These are phyloP conservation scores for Sebastes glaucus DNA, from an alignment of 2,797 vertebrate species.

Conservation along the genomic window DNA sequence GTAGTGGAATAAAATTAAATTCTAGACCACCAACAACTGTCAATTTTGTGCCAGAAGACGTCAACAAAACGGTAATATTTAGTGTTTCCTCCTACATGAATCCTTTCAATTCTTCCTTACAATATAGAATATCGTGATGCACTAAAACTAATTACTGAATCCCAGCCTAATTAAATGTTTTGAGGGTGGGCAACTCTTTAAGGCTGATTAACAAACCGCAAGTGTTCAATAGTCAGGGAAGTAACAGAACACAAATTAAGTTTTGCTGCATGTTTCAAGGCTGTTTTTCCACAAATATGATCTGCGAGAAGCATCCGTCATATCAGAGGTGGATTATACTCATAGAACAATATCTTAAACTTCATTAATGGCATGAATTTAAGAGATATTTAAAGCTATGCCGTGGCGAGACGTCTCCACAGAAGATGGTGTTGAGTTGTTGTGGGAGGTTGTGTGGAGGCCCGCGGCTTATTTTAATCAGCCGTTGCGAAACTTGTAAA, in stretches of 20 bases:
- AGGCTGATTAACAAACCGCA: not conserved
- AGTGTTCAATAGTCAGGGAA: not conserved
- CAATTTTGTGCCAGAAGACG: not conserved
- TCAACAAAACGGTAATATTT: not conserved
- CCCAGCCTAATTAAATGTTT: not conserved
- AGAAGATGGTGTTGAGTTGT: not conserved
- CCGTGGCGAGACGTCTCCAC: not conserved
- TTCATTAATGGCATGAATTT: not conserved
- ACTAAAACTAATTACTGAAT: not conserved
- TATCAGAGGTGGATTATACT: not conserved
- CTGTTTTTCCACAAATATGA: not conserved
- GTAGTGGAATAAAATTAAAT: not conserved
- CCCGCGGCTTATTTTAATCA: conserved; percentile 51
- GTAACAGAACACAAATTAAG: not conserved
- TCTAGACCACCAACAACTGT: not conserved
- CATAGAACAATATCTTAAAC: not conserved
- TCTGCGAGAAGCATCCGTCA: not conserved
- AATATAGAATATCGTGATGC: not conserved
- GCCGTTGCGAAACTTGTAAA: conserved; percentile 28
- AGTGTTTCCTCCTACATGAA: not conserved
- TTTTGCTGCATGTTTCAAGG: too few species aligned
- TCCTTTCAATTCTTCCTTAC: not conserved
- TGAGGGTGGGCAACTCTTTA: not conserved
- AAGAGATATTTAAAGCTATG: not conserved
- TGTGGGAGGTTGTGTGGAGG: conserved; percentile 32